Evolutionary conservation across 2,888 invertebrate species (phyloP).

Genomic region (Lasioglossum vierecki): DNA sequence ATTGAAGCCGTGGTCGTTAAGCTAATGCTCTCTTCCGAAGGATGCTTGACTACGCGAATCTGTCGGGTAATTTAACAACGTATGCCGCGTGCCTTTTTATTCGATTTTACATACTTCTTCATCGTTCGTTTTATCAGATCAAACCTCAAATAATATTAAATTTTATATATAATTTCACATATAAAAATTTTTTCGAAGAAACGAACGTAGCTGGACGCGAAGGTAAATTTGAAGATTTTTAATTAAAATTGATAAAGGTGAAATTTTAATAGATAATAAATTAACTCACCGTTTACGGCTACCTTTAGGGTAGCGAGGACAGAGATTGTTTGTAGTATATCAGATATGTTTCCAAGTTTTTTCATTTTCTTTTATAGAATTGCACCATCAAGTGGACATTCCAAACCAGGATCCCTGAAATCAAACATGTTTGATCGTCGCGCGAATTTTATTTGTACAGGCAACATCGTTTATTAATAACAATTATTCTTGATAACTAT

Average conservation of each 20-base stretch:
- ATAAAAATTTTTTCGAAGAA: no score
- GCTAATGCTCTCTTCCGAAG: neutral
- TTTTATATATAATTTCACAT: no score
- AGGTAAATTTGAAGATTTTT: neutral
- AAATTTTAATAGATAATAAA: neutral
- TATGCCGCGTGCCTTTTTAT: neutral
- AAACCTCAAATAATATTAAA: no score
- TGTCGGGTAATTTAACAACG: neutral
- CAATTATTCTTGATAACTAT: neutral
- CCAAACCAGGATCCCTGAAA: constrained; percentile 74
- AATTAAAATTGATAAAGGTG: neutral
- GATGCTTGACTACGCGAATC: neutral
- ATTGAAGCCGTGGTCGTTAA: neutral
- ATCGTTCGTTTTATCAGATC: neutral
- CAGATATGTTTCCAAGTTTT: constrained; percentile 86
- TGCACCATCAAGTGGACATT: constrained; percentile 79
- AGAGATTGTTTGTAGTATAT: constrained; percentile 94
- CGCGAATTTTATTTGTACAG: neutral
- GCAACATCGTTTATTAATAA: neutral
- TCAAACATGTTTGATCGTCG: neutral
- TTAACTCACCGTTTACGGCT: constrained; percentile 90
- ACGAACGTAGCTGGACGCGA: neutral
- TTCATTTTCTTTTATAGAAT: constrained; percentile 85
- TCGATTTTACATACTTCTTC: neutral
- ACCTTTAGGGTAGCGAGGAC: constrained; percentile 93